phyloP scores from a whole-genome alignment of 2,888 invertebrate species.

The Syrista parreyssii region DNA sequence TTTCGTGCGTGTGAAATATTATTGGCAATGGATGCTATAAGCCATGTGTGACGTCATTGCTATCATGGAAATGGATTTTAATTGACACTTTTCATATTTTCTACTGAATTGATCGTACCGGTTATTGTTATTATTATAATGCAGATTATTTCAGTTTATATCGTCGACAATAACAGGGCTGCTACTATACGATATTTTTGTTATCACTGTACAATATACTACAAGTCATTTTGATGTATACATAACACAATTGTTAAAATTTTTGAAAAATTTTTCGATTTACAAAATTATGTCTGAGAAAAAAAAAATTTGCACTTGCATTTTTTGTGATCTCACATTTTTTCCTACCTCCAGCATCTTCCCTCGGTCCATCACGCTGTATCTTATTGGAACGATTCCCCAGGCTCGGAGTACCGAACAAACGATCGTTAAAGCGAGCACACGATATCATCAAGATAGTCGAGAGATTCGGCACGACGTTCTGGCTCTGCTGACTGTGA shows the following conservation, averaged over 20 bases:
- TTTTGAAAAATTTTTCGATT: no score
- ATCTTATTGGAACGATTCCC: background rate
- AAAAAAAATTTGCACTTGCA: no score
- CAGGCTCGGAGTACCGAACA: background rate
- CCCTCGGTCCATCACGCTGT: background rate
- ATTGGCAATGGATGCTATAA: background rate
- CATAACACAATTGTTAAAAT: no score
- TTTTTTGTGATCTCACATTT: no score
- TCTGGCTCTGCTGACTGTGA: background rate
- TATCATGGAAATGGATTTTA: background rate
- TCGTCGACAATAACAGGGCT: no score
- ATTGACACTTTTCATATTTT: background rate
- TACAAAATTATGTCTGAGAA: no score
- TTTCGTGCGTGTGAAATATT: background rate
- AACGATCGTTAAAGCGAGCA: no score
- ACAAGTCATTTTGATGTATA: no score
- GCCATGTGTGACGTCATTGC: background rate
- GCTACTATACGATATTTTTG: no score
- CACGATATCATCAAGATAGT: background rate
- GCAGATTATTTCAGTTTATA: no score
- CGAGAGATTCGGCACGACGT: background rate
- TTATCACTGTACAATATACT: no score
- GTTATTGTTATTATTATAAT: background rate
- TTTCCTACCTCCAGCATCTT: background rate
- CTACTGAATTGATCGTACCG: fast-evolving